Percentiles rank a stretch among this genome's conserved stretches.
phyloP scores from a whole-genome alignment of 2,797 vertebrate species.

The Coluber constrictor region DNA sequence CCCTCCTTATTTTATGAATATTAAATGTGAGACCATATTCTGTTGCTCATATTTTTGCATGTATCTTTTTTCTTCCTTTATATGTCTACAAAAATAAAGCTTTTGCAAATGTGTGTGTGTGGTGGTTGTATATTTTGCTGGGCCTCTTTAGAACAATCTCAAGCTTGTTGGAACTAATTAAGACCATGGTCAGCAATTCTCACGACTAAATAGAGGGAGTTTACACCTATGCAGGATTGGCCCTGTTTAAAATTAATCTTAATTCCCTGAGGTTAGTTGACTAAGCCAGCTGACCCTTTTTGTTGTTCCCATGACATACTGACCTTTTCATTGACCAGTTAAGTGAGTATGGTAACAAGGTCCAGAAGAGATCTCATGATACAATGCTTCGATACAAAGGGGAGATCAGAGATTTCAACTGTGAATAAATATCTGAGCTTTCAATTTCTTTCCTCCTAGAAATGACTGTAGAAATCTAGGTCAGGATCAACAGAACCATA shows the following conservation, averaged over 20 bases:
- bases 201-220: not conserved
- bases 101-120: not conserved
- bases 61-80: not conserved
- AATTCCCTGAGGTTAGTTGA: not conserved
- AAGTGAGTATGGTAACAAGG: not conserved
- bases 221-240: not conserved
- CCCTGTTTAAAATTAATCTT: not conserved
- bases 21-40: not conserved
- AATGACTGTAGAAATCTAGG: conserved; percentile 24
- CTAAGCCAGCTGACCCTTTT: not conserved
- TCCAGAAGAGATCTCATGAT: not conserved
- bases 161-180: not conserved
- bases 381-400: not conserved
- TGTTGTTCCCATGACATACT: not conserved
- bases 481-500: conserved; percentile 27
- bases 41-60: not conserved
- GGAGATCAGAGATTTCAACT: not conserved
- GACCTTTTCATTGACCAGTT: not conserved
- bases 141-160: not conserved
- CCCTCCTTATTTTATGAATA: not conserved
- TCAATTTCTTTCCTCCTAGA: not conserved
- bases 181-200: not conserved
- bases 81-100: not conserved
- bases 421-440: not conserved
- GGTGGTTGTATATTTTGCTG: not conserved